Base-by-base conservation (phyloP, 2,797 vertebrate genomes). In the Salarias fasciatus region DNA sequence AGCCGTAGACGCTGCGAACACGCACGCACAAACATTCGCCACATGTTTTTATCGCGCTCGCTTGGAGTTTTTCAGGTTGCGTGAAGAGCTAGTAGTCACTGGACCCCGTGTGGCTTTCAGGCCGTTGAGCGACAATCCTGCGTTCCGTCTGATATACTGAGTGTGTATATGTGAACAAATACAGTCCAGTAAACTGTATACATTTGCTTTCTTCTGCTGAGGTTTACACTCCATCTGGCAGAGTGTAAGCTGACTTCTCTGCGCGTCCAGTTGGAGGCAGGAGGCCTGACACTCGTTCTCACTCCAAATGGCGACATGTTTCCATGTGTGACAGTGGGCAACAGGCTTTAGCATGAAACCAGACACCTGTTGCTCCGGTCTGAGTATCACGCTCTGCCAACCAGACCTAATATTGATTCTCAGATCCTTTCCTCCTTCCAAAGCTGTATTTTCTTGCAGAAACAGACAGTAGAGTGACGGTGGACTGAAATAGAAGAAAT, bases 361-460 rank as follows among this genome's bases (percentile, higher is more conserved):
- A 54, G 80, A 86, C 86, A 90, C 85, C 85, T 91, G 88, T 83
- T 84, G 72, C 79, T 80, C 54, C 11, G 51, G 41, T 66, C 77
- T 47, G 31, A 80, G 90, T 86, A 85, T 76, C 8, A 14, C 33
- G 3, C 56, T 69, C 46, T 69, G 63, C 62, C 76, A 82, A 75
- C 40, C 66, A 82, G 77, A 77, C 67, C 10, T 69, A 78, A 82
- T 80, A 86, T 86, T 77, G 74, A 81, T 88, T 84, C 86, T 70
- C 57, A 62, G 46, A 80, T 82, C 18, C 78, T 81, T 78, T 53
- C 33, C 58, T 63, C 63, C 40, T 6, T 18, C 5, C 40, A 4
- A 31, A 11, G 35, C 15, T 42, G 8, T 46, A 2, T 6, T n/a
- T 5, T 42, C 6, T n/a, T n/a, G n/a, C n/a, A n/a, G n/a, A n/a